phyloP scores from a whole-genome alignment of 2,888 invertebrate species.

The Cistogaster globosa region DNA sequence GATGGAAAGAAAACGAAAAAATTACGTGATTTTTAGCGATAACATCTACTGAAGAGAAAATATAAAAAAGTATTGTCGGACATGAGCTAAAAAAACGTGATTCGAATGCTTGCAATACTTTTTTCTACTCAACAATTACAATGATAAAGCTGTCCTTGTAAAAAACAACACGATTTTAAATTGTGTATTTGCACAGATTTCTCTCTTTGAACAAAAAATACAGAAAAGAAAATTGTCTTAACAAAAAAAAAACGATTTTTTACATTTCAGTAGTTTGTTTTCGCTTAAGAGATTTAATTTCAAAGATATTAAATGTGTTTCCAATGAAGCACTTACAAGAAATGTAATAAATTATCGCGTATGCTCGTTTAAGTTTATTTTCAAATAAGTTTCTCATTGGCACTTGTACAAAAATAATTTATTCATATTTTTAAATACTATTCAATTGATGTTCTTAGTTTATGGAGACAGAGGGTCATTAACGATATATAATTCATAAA shows the following conservation, averaged over 20 bases:
- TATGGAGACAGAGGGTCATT: conserved; percentile 42
- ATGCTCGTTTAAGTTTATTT: conserved; percentile 42
- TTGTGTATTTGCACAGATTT: conserved; percentile 53
- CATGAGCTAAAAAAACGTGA: conserved; percentile 78
- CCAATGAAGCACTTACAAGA: conserved; percentile 53
- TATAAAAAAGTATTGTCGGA: conserved; percentile 76
- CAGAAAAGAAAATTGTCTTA: background rate
- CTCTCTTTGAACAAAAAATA: background rate
- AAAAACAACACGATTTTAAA: conserved; percentile 44
- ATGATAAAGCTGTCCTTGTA: conserved; percentile 52
- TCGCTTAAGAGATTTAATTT: conserved; percentile 53
- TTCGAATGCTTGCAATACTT: conserved; percentile 72
- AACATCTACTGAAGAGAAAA: conserved; percentile 36
- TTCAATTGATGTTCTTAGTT: conserved; percentile 16
- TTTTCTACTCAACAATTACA: conserved; percentile 35
- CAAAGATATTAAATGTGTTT: conserved; percentile 66
- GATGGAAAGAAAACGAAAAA: conserved; percentile 42
- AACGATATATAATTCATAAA: conserved; percentile 51
- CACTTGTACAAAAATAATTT: conserved; percentile 39
- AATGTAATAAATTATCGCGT: conserved; percentile 58
- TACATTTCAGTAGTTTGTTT: conserved; percentile 32
- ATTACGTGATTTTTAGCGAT: conserved; percentile 64
- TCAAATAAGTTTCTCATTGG: conserved; percentile 22
- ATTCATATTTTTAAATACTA: conserved; percentile 42
- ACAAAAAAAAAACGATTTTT: conserved; percentile 22